Evolutionary conservation across 1,140 invertebrate genomes (phyloP), one percentile per base, ranked within the genome.

Genomic region (Aphaenogaster floridana): DNA sequence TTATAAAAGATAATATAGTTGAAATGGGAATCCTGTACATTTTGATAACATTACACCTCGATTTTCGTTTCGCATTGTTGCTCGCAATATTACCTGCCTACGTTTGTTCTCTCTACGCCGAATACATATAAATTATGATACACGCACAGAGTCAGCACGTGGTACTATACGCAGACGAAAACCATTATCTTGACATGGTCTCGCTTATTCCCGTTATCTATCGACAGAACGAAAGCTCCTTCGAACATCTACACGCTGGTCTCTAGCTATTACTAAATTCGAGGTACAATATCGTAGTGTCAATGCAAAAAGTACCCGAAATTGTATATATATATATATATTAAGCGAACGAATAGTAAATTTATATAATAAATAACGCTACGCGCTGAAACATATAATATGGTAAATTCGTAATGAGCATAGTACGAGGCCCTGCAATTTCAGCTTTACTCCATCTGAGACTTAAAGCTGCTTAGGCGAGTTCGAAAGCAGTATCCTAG

Each of bases 241-340:
- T 76, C 42, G 8, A 68, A 42, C 61, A 72, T 74, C 54, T 74
- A 74, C 28, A 81, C 52, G 28, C 79, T 68, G 63, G 50, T 81
- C 42, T 84, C 69, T 50, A 83, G 9, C 28, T 76, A 50, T 34
- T 59, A 59, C 17, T 84, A 76, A 76, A 84, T 84, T 48, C 54
- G n/a, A 74, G 57, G 36, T 80, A 80, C 48, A 42, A 36, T 61
- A 48, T 59, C 36, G 54, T 59, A 54, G 36, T 74, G 39, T 83
- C 39, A 50, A 74, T 63, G 28, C 39, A 48, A 74, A 69, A 15
- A 61, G 36, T 54, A 69, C n/a, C 36, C 36, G 36, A 54, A 81
- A 59, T 69, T 78, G 59, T 59, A 59, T 64, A 79, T 68, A 28
- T 28, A 28, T 28, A 28, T 28, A 28, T 28, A 28, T 61, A 48